Evolutionary conservation across 2,113 vertebrate genomes (phyloP), one percentile per base, ranked within the genome.

Genomic region (Microcebus murinus): DNA sequence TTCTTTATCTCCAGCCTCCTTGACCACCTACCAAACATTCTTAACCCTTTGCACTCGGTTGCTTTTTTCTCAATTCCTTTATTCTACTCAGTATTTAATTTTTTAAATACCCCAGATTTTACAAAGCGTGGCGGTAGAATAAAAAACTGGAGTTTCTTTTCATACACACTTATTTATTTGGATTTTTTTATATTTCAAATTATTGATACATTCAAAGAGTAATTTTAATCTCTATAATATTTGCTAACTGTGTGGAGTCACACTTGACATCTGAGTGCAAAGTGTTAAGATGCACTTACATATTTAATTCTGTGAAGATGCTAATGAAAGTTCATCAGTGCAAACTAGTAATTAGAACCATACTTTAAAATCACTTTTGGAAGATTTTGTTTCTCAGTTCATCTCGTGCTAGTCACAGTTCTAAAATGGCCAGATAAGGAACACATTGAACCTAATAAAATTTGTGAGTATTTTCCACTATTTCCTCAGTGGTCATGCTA

Each of bases 371-470:
- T 55, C 1, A 8, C 0, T 27, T 96, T 79, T 90, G 31, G 73
- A 20, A 89, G 36, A 48, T 82, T 82, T 89, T 83, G 13, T 57
- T 96, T 17, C 36, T 23, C 45, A 55, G 4, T 89, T 39, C 10
- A 70, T 55, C 3, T 85, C 55, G 50, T 73, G 39, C 36, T 61
- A 93, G 39, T 42, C 3, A 70, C 17, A 80, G 55, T 42, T 87
- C 95, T 88, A 59, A 96, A 96, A 86, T 29, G 48, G 27, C 10
- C 83, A 82, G 55, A 74, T 73, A 90, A 86, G 11, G 45, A 96
- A 86, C 42, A 89, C 55, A 11, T 50, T 76, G 52, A 83, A 31
- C 25, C n/a, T 94, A 94, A 95, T 70, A 87, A 79, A 94, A 92
- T 25, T 34, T 91, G 74, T 84, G 36, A 68, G 36, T 20, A 73